A percentile compares a stretch with the other conserved stretches of the same genome.
Conservation (phyloP, 64 coral and sea anemone species). For the Hydrozoanthus tunicans region DNA sequence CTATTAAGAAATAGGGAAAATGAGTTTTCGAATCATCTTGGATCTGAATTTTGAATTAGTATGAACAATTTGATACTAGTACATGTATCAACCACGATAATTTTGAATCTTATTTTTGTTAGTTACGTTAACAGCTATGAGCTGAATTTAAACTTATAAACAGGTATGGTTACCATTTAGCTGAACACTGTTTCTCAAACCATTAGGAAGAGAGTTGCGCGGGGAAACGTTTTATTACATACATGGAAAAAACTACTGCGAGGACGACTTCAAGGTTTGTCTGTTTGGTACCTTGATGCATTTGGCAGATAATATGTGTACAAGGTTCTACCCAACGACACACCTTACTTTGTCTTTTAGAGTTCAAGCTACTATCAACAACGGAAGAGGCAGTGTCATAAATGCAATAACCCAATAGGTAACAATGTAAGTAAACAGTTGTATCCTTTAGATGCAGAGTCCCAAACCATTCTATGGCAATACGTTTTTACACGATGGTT, state of each 20-base stretch:
- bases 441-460: background rate
- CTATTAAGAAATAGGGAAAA: too few species aligned
- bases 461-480: too few species aligned
- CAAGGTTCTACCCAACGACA: background rate
- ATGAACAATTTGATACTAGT: too few species aligned
- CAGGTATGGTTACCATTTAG: too few species aligned
- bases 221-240: slow-evolving; percentile 73
- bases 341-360: background rate
- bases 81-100: too few species aligned
- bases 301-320: background rate
- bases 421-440: slow-evolving; percentile 27
- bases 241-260: slow-evolving; percentile 78
- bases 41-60: too few species aligned
- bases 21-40: too few species aligned
- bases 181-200: background rate
- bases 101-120: too few species aligned
- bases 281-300: background rate
- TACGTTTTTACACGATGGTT: too few species aligned
- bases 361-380: slow-evolving; percentile 16
- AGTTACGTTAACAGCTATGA: too few species aligned
- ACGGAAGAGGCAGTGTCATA: slow-evolving; percentile 26
- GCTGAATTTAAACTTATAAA: too few species aligned
- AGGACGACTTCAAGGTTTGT: slow-evolving; percentile 75
- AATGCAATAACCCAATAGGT: slow-evolving; percentile 44
- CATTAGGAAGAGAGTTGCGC: slow-evolving; percentile 61